Percentiles rank a stretch among this genome's conserved stretches.
phyloP scores from a whole-genome alignment of 2,113 vertebrate genomes.

The Equus przewalskii region DNA sequence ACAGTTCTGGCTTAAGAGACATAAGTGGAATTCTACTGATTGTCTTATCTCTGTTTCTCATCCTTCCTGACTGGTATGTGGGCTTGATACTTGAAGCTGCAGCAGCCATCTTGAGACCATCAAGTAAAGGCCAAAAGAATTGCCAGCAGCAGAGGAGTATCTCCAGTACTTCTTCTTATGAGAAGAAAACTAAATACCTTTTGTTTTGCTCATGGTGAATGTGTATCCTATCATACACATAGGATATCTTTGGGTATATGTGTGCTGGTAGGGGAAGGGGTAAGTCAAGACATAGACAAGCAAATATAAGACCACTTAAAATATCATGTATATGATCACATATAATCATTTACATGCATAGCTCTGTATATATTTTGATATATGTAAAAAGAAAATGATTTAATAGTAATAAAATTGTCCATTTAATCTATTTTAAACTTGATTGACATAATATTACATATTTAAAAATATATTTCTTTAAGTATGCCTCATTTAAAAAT shows the following conservation, averaged over 20 bases:
- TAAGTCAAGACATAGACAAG: neutral
- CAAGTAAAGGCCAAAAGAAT: neutral
- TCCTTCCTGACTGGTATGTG: neutral
- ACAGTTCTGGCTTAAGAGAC: neutral
- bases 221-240: neutral
- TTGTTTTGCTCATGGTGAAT: neutral
- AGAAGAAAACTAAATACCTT: neutral
- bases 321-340: neutral
- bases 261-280: neutral
- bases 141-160: neutral
- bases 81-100: neutral
- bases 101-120: neutral
- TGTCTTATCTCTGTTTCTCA: neutral
- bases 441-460: neutral
- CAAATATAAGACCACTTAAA: neutral
- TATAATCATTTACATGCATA: slow-evolving; percentile 2
- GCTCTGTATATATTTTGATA: neutral
- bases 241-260: neutral
- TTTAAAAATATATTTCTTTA: neutral
- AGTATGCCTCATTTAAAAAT: neutral
- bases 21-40: neutral
- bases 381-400: neutral
- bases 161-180: neutral
- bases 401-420: neutral
- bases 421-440: slow-evolving; percentile 42